These are phyloP conservation scores for Bombus fervidus DNA, from an alignment of 1,140 invertebrate species.

Conservation along the genomic window DNA sequence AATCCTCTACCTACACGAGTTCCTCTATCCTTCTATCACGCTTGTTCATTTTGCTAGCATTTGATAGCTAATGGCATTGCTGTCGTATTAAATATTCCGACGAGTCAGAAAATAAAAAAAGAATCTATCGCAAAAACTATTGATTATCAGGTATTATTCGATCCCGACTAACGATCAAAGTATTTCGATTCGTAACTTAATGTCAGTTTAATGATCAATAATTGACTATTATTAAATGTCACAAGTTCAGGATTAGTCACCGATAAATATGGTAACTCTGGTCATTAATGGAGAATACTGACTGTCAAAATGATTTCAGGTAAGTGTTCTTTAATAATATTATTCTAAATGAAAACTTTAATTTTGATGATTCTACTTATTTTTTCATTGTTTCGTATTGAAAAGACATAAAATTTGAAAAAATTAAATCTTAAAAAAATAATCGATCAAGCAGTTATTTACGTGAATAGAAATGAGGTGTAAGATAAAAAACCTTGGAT, in stretches of 20 bases:
- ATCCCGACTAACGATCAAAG: background rate
- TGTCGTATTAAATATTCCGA: background rate
- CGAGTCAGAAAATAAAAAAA: background rate
- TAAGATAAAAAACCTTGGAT: background rate
- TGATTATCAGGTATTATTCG: background rate
- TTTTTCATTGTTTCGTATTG: background rate
- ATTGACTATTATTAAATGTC: background rate
- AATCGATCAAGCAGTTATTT: background rate
- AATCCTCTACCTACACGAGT: background rate
- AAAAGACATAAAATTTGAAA: background rate
- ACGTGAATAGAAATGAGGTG: background rate
- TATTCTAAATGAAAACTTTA: background rate
- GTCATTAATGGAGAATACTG: background rate
- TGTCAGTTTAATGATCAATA: background rate
- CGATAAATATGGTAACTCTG: background rate
- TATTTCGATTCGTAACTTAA: background rate
- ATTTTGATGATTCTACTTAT: background rate
- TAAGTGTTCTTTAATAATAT: background rate
- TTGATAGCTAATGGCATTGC: background rate
- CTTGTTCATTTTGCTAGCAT: too few species aligned
- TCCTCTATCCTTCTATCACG: background rate
- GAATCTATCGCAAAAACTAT: background rate
- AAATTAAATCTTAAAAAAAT: background rate
- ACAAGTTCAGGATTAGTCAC: background rate
- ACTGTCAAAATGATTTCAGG: background rate